A percentile compares a stretch with the other conserved stretches of the same genome.
Conservation (phyloP, 2,888 invertebrate genomes). For the Panopea generosa region DNA sequence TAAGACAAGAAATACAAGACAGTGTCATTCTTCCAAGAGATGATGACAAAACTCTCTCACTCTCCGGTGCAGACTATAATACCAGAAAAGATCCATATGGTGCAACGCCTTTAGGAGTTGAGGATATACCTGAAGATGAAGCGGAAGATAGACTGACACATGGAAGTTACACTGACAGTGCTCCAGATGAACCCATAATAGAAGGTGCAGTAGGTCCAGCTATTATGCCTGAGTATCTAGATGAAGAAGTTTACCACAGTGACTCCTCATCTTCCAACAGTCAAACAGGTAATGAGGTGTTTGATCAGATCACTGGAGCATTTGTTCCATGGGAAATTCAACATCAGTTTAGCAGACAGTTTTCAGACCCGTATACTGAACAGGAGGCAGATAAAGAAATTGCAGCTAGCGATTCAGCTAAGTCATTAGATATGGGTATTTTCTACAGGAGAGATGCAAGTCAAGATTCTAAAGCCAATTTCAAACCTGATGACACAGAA, state of each 20-base stretch:
- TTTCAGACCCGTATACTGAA: slow-evolving; percentile 76
- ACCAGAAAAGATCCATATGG: slow-evolving; percentile 22
- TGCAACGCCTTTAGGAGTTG: slow-evolving; percentile 40
- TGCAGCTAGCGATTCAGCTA: slow-evolving; percentile 56
- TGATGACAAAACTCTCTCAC: slow-evolving; percentile 77
- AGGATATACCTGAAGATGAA: slow-evolving; percentile 54
- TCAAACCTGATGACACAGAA: slow-evolving; percentile 28
- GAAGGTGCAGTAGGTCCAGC: slow-evolving; percentile 58
- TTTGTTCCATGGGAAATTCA: slow-evolving; percentile 79
- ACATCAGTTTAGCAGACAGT: slow-evolving; percentile 78
- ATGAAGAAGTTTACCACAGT: slow-evolving; percentile 9
- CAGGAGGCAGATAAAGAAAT: slow-evolving; percentile 69
- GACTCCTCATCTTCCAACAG: slow-evolving; percentile 64
- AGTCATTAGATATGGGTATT: slow-evolving; percentile 78
- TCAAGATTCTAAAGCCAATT: slow-evolving; percentile 46
- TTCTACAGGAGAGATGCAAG: slow-evolving; percentile 72
- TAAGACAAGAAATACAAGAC: slow-evolving; percentile 57
- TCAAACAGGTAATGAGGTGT: slow-evolving; percentile 73
- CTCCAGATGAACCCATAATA: slow-evolving; percentile 23
- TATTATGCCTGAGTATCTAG: slow-evolving; percentile 15
- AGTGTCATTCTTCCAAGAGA: slow-evolving; percentile 40
- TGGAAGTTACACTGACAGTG: slow-evolving; percentile 6
- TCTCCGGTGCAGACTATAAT: slow-evolving; percentile 38
- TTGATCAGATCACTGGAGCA: slow-evolving; percentile 79
- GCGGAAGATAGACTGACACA: slow-evolving; percentile 14